Base-by-base conservation (phyloP, 2,113 vertebrate genomes). In the Noctilio leporinus region DNA sequence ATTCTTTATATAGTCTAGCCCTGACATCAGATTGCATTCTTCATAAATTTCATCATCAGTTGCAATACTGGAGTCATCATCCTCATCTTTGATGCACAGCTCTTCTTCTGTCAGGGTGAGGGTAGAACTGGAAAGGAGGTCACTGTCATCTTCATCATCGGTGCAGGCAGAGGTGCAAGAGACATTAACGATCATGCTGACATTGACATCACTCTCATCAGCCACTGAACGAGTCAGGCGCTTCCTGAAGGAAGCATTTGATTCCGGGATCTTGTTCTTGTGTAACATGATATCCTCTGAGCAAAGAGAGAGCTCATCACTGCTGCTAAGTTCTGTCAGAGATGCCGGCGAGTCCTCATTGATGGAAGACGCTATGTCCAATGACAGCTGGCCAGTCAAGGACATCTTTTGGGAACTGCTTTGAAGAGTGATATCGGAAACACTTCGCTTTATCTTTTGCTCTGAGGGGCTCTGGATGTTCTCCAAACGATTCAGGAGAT, bases 101-200 rank as follows among this genome's bases (percentile, higher is more conserved):
- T 99, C 99, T 98, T 99, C 99, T 98, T 99, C 99, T 0, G 99
- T 99, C 96, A 99, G 98, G 4, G 99, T 99, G 87, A 99, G 99
- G 0, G 99, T 99, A 75, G 99, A 99, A 97, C 99, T 99, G 51
- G 99, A 99, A 89, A 99, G 98, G 70, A 99, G 99, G 97, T 99
- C 99, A 77, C 99, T 99, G 96, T 99, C 99, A 53, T 99, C 99
- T 98, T 99, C 99, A 75, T 99, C 99, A 78, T 99, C 99, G 3
- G 99, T 99, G 94, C 99, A 99, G 26, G 99, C 99, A 67, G 99
- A 99, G 30, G 99, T 99, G 89, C 99, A 99, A 26, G 99, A 99
- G 80, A 99, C 99, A 33, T 99, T 99, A 72, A 99, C 99, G 89
- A 99, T 99, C 99, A 99, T 99, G 98, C 99, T 99, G 97, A 99